Percentiles rank a stretch among this genome's conserved stretches.
These are phyloP conservation scores for Gibbula magus DNA, from an alignment of 2,888 invertebrate species.

Conservation along the genomic window DNA sequence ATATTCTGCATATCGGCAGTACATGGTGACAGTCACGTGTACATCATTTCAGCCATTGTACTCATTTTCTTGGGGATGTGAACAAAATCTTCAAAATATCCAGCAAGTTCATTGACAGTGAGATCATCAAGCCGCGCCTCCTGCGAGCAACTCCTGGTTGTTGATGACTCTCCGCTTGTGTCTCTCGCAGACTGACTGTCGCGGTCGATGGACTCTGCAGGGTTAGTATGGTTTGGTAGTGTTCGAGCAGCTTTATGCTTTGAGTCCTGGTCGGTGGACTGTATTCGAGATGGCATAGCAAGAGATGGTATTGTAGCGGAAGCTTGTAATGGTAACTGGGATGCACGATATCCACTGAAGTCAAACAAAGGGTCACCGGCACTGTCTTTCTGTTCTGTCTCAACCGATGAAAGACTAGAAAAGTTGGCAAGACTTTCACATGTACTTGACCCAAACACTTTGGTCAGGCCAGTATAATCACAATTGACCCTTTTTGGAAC, in stretches of 20 bases:
- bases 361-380: not conserved
- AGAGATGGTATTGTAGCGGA: no score
- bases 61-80: constrained; percentile 99
- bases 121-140: constrained; percentile 87
- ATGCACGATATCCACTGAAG: not conserved
- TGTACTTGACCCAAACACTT: constrained; percentile 22
- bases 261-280: no score
- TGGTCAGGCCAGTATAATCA: not conserved
- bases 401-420: not conserved
- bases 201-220: no score
- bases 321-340: not conserved
- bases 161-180: constrained; percentile 31
- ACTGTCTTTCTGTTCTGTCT: not conserved
- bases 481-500: not conserved
- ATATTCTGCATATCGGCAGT: no score
- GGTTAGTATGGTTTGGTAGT: no score
- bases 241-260: no score
- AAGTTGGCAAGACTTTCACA: constrained; percentile 3
- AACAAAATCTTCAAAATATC: constrained; percentile 95
- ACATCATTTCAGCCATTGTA: constrained; percentile 98
- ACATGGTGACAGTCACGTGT: constrained; percentile 78
- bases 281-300: no score
- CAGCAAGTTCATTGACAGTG: constrained; percentile 94
- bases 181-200: not conserved
- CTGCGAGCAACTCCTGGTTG: constrained; percentile 81